Evolutionary conservation across 2,888 invertebrate genomes (phyloP).

Genomic region (Apotomis turbidana): DNA sequence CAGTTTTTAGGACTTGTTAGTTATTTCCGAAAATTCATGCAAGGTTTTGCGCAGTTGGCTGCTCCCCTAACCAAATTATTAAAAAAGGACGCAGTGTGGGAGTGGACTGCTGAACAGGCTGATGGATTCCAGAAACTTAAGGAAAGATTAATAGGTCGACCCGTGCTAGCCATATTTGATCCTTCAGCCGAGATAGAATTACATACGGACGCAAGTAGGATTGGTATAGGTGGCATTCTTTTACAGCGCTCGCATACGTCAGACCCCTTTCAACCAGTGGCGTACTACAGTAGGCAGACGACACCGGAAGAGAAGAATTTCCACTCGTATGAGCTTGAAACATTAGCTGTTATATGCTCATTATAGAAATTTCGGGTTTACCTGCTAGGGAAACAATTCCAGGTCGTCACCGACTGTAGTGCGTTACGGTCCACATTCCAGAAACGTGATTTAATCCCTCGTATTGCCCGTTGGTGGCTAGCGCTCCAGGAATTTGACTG

Average conservation of each 20-base stretch:
- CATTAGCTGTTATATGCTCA: slow-evolving; percentile 27
- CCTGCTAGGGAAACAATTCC: slow-evolving; percentile 27
- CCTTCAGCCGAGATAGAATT: no score
- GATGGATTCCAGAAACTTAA: no score
- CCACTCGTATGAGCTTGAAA: slow-evolving; percentile 39
- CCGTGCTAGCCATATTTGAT: no score
- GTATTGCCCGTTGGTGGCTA: slow-evolving; percentile 42
- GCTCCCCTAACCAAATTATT: background rate
- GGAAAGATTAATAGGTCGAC: no score
- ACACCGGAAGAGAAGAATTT: slow-evolving; percentile 35
- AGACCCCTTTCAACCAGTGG: slow-evolving; percentile 24
- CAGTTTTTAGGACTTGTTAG: background rate
- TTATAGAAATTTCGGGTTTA: slow-evolving; percentile 41
- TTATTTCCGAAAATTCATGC: background rate
- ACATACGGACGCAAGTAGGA: no score
- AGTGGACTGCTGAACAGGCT: no score
- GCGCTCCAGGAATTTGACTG: slow-evolving; percentile 41
- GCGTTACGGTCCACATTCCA: slow-evolving; percentile 24
- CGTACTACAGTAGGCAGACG: slow-evolving; percentile 36
- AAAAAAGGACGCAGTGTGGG: background rate
- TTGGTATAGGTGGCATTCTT: no score
- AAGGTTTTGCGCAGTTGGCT: background rate
- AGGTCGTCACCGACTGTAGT: slow-evolving; percentile 32
- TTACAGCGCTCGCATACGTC: no score
- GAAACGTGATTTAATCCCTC: slow-evolving; percentile 31